A percentile compares a stretch with the other conserved stretches of the same genome.
phyloP scores from a whole-genome alignment of 1,140 invertebrate genomes.

The Drosophila kepulauana region DNA sequence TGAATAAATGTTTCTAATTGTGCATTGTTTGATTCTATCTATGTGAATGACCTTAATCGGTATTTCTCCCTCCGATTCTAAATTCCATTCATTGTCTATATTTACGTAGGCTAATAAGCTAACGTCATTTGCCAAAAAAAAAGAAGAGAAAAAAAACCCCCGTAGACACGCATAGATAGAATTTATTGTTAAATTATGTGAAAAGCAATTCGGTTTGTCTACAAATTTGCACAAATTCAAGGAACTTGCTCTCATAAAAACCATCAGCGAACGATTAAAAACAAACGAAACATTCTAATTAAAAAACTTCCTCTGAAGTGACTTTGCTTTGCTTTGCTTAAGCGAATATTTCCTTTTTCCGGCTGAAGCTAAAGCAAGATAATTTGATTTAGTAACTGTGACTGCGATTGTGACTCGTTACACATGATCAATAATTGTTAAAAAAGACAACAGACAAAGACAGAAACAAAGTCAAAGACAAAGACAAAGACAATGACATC shows the following conservation, averaged over 20 bases:
- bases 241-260: constrained; percentile 49
- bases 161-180: constrained; percentile 39
- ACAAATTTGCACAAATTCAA: constrained; percentile 72
- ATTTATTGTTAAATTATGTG: constrained; percentile 61
- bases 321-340: constrained; percentile 14
- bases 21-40: constrained; percentile 44
- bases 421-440: constrained; percentile 32
- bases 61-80: constrained; percentile 13
- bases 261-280: constrained; percentile 21
- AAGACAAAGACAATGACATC: constrained; percentile 28
- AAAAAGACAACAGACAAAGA: constrained; percentile 13
- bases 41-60: constrained; percentile 30
- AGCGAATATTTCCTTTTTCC: constrained; percentile 12
- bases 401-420: constrained; percentile 9
- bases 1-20: constrained; percentile 48
- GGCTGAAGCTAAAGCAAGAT: not conserved
- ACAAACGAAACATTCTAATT: constrained; percentile 27
- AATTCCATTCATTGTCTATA: constrained; percentile 26
- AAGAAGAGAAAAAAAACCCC: constrained; percentile 8
- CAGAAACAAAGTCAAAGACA: constrained; percentile 32
- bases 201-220: constrained; percentile 27
- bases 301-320: constrained; percentile 31
- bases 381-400: not conserved
- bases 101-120: constrained; percentile 9
- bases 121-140: constrained; percentile 40